These are phyloP conservation scores for Apis mellifera DNA, from an alignment of 1,140 invertebrate species.

Conservation along the genomic window DNA sequence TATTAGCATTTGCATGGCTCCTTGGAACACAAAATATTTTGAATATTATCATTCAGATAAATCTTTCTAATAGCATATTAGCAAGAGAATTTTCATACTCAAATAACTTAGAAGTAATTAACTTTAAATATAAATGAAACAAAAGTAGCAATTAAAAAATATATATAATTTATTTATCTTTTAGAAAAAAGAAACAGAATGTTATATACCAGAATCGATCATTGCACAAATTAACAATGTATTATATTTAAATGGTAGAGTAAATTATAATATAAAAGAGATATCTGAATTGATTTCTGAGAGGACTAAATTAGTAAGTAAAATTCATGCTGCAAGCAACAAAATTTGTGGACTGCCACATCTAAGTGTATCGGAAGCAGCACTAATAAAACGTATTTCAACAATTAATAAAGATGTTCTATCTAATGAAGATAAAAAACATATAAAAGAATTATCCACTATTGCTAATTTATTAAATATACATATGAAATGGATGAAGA, in stretches of 20 bases:
- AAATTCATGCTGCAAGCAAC: conserved; percentile 67
- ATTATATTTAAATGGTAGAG: conserved; percentile 65
- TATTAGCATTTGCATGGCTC: conserved; percentile 72
- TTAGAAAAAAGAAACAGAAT: conserved; percentile 13
- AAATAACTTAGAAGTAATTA: conserved; percentile 1
- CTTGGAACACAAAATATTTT: conserved; percentile 65
- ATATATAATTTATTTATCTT: not conserved
- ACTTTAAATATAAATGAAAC: not conserved
- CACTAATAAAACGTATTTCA: conserved; percentile 66
- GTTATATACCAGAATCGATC: conserved; percentile 36
- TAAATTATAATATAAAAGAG: conserved; percentile 74
- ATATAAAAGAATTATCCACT: conserved; percentile 60
- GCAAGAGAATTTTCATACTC: conserved; percentile 52
- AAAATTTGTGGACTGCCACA: conserved; percentile 67
- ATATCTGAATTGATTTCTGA: conserved; percentile 69
- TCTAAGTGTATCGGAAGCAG: conserved; percentile 69
- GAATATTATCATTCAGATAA: conserved; percentile 48
- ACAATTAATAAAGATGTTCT: not conserved
- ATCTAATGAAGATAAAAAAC: conserved; percentile 30
- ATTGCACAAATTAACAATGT: conserved; percentile 58
- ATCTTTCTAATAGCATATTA: conserved; percentile 57
- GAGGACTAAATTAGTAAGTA: conserved; percentile 68
- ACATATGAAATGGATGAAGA: conserved; percentile 67
- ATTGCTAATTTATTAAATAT: conserved; percentile 60
- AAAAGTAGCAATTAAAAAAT: not conserved